Percentiles rank a stretch among this genome's conserved stretches.
Evolutionary conservation across 2,888 invertebrate species (phyloP).

Genomic region (Omphaloscelis lunosa): DNA sequence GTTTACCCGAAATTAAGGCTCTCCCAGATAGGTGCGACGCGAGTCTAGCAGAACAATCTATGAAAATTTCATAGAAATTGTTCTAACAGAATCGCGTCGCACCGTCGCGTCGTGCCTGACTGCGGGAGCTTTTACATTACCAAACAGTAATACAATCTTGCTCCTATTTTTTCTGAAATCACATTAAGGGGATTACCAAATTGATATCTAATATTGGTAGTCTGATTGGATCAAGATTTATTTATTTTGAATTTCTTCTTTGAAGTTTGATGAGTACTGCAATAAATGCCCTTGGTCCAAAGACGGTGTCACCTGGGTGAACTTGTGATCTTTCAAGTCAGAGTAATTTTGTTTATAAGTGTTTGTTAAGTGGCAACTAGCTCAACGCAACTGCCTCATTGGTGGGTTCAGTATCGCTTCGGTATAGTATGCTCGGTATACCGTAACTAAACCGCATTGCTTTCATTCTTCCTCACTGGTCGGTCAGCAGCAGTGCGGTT

Average conservation of each 20-base stretch:
- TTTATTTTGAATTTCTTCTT: conserved; percentile 14
- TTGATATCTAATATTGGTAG: conserved; percentile 27
- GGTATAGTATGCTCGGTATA: too few species aligned
- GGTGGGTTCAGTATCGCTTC: too few species aligned
- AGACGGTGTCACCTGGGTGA: conserved; percentile 14
- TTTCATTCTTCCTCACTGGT: too few species aligned
- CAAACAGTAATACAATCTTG: conserved; percentile 32
- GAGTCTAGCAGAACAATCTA: neutral
- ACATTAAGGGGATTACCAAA: conserved; percentile 26
- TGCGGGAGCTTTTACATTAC: conserved; percentile 2
- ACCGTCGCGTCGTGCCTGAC: neutral
- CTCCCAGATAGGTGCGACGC: neutral
- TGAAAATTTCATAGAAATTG: neutral
- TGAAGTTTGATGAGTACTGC: neutral
- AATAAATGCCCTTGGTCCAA: conserved; percentile 4
- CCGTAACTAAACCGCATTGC: too few species aligned
- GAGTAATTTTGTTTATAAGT: neutral
- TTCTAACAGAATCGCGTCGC: neutral
- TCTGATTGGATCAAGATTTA: conserved; percentile 12
- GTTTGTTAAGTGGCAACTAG: neutral
- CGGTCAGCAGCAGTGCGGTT: too few species aligned
- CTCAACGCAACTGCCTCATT: too few species aligned
- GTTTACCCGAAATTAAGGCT: conserved; percentile 15
- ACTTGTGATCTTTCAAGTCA: conserved; percentile 14
- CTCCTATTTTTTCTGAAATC: conserved; percentile 26